phyloP scores from a whole-genome alignment of 2,797 vertebrate genomes.

The Hephaestus fuliginosus region DNA sequence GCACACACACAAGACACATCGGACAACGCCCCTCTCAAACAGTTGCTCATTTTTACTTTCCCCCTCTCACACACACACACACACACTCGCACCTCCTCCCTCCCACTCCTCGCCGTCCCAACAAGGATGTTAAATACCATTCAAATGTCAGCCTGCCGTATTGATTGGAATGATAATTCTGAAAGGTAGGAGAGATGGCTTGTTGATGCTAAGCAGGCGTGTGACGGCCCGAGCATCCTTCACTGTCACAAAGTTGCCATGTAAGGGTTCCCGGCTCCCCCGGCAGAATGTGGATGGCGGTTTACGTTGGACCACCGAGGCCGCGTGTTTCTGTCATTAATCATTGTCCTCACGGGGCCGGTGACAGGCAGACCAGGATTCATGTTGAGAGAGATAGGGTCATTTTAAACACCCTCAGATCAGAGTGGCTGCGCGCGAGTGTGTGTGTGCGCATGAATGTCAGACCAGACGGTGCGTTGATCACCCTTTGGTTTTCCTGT shows the following conservation, averaged over 20 bases:
- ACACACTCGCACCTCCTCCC: slow-evolving; percentile 38
- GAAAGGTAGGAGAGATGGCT: slow-evolving; percentile 80
- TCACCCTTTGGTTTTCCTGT: slow-evolving; percentile 39
- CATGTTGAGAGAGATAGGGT: slow-evolving; percentile 67
- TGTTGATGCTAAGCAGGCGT: slow-evolving; percentile 83
- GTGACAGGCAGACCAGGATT: slow-evolving; percentile 61
- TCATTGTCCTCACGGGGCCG: slow-evolving; percentile 72
- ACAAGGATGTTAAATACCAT: slow-evolving; percentile 86
- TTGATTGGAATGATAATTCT: slow-evolving; percentile 88
- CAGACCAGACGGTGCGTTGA: slow-evolving; percentile 46
- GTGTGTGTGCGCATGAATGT: slow-evolving; percentile 41
- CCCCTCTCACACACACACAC: slow-evolving; percentile 16
- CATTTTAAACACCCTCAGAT: slow-evolving; percentile 68
- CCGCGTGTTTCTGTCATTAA: slow-evolving; percentile 79
- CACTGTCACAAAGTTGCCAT: slow-evolving; percentile 85
- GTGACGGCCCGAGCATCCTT: slow-evolving; percentile 75
- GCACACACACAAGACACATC: slow-evolving; percentile 48
- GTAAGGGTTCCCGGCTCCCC: slow-evolving; percentile 77
- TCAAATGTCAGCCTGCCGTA: slow-evolving; percentile 85
- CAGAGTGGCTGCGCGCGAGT: slow-evolving; percentile 33
- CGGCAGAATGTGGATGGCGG: slow-evolving; percentile 63
- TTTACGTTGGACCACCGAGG: slow-evolving; percentile 80
- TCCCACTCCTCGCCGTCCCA: slow-evolving; percentile 63
- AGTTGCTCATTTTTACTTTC: slow-evolving; percentile 68
- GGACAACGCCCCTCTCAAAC: slow-evolving; percentile 59